Base-by-base conservation (phyloP, 2,113 vertebrate species). In the Isurus oxyrinchus region DNA sequence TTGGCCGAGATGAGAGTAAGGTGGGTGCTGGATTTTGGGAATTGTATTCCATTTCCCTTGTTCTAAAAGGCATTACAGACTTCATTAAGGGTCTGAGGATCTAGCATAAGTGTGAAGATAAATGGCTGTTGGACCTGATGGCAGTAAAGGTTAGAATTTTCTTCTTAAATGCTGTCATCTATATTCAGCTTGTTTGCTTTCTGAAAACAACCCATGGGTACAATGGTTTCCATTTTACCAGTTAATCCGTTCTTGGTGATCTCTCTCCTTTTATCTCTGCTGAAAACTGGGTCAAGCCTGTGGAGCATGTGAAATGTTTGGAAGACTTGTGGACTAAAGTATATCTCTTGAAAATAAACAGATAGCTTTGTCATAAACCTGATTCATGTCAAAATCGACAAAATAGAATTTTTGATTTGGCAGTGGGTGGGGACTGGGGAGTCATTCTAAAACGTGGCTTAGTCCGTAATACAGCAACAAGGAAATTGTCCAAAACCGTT, bases 271-370 rank as follows among this genome's bases (percentile, higher is more conserved):
- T 66, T 23, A 44, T 40, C 59, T 55, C 16, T 7, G 81, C 40
- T 63, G 91, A 94, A 88, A 94, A 66, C 4, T 94, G 91, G 57
- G 88, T 91, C 88, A 91, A 8, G 88, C 55, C 53, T 5, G 88
- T n/a, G 6, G 88, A 57, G 55, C 55, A 91, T 35, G 11, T 91
- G 53, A 59, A 91, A 59, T 91, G 5, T 94, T 94, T 40, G 66
- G 91, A 94, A 94, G 57, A 40, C 91, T 94, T 66, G n/a, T 67
- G 40, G 19, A 67, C 40, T 67, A 69, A 95, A 95, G 61, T 21
- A 44, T 40, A 49, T 53, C 49, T 94, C 7, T n/a, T 63, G 61
- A 63, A 95, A n/a, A 49, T 49, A 49, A 95, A 40, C 63, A 25
- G 21, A 40, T 61, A 95, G 13, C 93, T 95, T 95, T 44, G 63